Conservation (phyloP, 2,888 invertebrate species). For the Ashinkailepas kermadecensis region DNA sequence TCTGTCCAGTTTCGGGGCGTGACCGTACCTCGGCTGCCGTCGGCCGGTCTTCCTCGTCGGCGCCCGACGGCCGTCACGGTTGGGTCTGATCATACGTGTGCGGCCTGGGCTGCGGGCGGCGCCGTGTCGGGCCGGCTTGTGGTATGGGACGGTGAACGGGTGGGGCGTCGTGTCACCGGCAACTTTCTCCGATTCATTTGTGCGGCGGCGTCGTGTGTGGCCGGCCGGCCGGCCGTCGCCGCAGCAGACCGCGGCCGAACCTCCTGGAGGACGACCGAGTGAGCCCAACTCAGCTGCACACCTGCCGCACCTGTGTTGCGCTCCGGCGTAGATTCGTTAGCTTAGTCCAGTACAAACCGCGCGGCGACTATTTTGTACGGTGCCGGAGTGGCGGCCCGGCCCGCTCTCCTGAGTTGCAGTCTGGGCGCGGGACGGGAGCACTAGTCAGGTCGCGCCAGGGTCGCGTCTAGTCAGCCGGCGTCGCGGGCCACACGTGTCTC, state of each 20-base stretch:
- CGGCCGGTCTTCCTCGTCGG: too few species aligned
- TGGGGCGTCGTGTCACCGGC: neutral
- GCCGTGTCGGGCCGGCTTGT: neutral
- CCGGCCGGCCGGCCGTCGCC: neutral
- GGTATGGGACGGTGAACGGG: neutral
- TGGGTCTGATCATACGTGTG: too few species aligned
- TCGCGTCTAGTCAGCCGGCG: neutral
- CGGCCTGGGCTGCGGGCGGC: neutral
- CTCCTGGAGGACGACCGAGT: too few species aligned
- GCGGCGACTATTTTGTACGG: constrained; percentile 7
- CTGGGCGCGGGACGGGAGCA: neutral
- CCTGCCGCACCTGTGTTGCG: neutral
- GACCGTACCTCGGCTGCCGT: too few species aligned
- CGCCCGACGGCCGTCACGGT: too few species aligned
- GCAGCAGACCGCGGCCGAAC: too few species aligned
- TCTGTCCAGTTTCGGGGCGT: neutral
- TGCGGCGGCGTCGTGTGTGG: neutral
- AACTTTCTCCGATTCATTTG: neutral
- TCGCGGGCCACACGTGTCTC: neutral
- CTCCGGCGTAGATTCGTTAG: neutral
- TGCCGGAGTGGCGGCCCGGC: neutral
- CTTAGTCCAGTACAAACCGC: constrained; percentile 8
- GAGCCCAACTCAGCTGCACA: neutral
- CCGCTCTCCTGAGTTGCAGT: neutral
- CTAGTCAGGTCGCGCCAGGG: neutral